These are phyloP conservation scores for Sapayoa aenigma DNA, from an alignment of 2,113 vertebrate genomes.

Conservation along the genomic window DNA sequence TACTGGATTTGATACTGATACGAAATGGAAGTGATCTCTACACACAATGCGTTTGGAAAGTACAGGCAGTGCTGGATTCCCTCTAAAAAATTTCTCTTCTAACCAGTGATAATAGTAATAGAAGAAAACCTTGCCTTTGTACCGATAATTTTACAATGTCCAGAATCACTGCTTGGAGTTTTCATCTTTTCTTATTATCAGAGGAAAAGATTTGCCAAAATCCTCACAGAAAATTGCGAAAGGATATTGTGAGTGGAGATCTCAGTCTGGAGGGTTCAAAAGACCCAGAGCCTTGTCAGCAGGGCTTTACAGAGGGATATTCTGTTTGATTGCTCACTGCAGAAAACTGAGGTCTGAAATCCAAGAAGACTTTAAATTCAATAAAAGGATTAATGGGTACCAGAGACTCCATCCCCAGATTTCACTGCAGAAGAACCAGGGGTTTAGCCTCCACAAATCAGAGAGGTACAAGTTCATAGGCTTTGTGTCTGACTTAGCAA, in stretches of 20 bases:
- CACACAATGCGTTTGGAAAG: background rate
- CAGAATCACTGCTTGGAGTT: accelerated
- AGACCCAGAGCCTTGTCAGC: background rate
- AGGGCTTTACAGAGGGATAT: background rate
- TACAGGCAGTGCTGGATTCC: background rate
- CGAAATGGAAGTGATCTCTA: background rate
- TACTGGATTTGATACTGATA: background rate
- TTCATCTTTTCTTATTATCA: background rate
- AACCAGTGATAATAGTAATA: background rate
- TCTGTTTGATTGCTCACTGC: background rate
- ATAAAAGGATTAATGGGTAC: background rate
- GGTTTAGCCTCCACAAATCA: background rate
- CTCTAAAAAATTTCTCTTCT: background rate
- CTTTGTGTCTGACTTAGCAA: background rate
- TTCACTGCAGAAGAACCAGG: background rate
- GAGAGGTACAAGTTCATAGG: background rate
- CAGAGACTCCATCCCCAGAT: background rate
- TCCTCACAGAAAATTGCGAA: background rate
- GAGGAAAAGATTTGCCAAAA: background rate
- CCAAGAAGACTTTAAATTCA: background rate
- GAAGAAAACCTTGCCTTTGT: background rate
- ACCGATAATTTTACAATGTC: background rate
- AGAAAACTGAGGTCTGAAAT: background rate
- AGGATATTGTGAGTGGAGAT: background rate
- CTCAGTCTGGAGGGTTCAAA: background rate